Percentiles rank a stretch among this genome's conserved stretches.
These are phyloP conservation scores for Spermophilus dauricus DNA, from an alignment of 2,113 vertebrate genomes.

Conservation along the genomic window DNA sequence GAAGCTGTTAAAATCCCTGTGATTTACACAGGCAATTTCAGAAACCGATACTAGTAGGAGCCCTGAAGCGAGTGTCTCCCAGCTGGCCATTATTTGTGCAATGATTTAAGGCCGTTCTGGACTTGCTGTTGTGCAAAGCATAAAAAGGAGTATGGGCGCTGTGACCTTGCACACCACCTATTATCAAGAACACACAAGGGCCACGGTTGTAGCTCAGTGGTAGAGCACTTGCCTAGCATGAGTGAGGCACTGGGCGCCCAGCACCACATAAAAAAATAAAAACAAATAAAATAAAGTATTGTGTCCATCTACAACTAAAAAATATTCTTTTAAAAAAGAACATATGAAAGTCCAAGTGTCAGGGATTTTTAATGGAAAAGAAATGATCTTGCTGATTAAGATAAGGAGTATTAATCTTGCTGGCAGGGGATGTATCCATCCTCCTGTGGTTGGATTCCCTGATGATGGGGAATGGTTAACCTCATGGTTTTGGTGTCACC, in stretches of 20 bases:
- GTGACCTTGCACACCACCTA: background rate
- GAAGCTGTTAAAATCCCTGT: slow-evolving; percentile 49
- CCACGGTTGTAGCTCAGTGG: too few relatives aligned
- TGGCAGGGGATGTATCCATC: background rate
- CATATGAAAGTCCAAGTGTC: background rate
- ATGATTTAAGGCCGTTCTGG: slow-evolving; percentile 73
- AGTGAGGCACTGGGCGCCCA: too few relatives aligned
- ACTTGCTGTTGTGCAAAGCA: background rate
- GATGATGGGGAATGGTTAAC: background rate
- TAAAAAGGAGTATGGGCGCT: background rate
- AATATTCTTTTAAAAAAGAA: background rate
- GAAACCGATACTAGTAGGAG: slow-evolving; percentile 60
- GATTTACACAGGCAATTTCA: slow-evolving; percentile 82
- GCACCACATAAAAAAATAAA: too few relatives aligned
- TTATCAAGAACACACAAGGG: too few relatives aligned
- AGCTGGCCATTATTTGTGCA: background rate
- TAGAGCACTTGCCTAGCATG: too few relatives aligned
- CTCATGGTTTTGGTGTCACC: background rate
- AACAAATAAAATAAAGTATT: too few relatives aligned
- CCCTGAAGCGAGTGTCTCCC: slow-evolving; percentile 2
- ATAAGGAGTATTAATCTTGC: background rate
- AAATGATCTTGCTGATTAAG: slow-evolving; percentile 38
- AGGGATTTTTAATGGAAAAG: slow-evolving; percentile 25
- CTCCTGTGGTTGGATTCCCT: background rate
- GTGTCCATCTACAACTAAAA: too few relatives aligned